Evolutionary conservation across 1,140 invertebrate genomes (phyloP), one percentile per base, ranked within the genome.

Genomic region (Drosophila pseudoobscura): DNA sequence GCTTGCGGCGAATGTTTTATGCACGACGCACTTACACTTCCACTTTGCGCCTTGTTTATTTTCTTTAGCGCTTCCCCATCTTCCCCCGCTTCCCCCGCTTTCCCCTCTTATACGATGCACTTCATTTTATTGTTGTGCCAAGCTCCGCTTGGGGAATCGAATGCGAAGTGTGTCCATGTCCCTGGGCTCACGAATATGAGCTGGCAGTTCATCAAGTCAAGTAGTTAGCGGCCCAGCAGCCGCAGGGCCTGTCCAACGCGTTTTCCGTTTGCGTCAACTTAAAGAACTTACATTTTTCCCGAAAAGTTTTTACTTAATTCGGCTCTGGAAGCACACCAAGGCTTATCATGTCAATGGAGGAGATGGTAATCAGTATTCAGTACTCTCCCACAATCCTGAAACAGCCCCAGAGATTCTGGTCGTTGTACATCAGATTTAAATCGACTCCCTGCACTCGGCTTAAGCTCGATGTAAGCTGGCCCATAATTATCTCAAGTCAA

Each of bases 401-500:
- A 31, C 29, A 31, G 29, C 2, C 7, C 8, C 31, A 9, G 8
- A 3, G 9, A 31, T 2, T 31, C 31, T 3, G 8, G 5, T 26
- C 24, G 4, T 26, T 26, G 3, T 26, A 6, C 31, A 9, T 0
- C n/a, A 20, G 51, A 66, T 50, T 41, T 44, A 39, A 53, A 69
- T 26, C 61, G 6, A 53, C 15, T 52, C 9, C 22, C 17, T 11
- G 7, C 15, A 22, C 13, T 20, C 26, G 46, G 24, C 17, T 46
- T 69, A 59, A 72, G 47, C 66, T 62, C 39, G n/a, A 9, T 73
- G 59, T 63, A 73, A 72, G 69, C 70, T 39, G 39, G 8, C 24
- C 47, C 52, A 64, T 72, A 85, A 85, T 89, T 89, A 90, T 74
- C 73, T 77, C 66, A 90, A 90, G 83, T 87, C 89, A 90, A 90